Evolutionary conservation across 2,113 vertebrate genomes (phyloP).

Genomic region (Oplegnathus fasciatus): DNA sequence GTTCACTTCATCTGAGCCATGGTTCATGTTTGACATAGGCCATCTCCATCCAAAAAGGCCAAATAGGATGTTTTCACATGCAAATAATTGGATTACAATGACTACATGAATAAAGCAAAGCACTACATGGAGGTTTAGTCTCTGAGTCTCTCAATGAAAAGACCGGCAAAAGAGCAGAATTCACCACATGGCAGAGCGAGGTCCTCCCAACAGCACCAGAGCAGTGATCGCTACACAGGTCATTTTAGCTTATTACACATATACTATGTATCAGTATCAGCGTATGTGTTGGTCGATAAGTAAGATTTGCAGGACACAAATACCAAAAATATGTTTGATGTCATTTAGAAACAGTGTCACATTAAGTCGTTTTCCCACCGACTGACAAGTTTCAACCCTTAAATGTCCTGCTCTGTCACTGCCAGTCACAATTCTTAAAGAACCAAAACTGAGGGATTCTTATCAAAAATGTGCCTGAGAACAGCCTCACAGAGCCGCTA

Average conservation of each 20-base stretch:
- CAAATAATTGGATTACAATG: slow-evolving; percentile 37
- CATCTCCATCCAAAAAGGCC: neutral
- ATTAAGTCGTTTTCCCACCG: no score
- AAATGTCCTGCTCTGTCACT: no score
- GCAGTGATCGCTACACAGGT: neutral
- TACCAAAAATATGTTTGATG: neutral
- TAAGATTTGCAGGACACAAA: neutral
- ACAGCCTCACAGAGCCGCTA: no score
- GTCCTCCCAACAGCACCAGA: neutral
- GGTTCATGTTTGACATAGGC: slow-evolving; percentile 23
- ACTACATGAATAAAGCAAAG: neutral
- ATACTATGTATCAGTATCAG: no score
- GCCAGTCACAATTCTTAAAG: no score
- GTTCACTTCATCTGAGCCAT: slow-evolving; percentile 21
- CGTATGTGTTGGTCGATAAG: neutral
- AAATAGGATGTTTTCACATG: slow-evolving; percentile 20
- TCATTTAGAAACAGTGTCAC: no score
- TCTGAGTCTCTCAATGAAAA: neutral
- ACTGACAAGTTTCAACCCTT: no score
- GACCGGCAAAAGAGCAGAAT: neutral
- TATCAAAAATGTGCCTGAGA: no score
- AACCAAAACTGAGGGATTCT: no score
- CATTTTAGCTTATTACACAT: neutral
- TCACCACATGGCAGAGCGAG: neutral
- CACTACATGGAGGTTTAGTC: slow-evolving; percentile 1